Percentiles rank a stretch among this genome's conserved stretches.
Evolutionary conservation across 2,797 vertebrate species (phyloP).

Genomic region (Enteromius paludinosus): DNA sequence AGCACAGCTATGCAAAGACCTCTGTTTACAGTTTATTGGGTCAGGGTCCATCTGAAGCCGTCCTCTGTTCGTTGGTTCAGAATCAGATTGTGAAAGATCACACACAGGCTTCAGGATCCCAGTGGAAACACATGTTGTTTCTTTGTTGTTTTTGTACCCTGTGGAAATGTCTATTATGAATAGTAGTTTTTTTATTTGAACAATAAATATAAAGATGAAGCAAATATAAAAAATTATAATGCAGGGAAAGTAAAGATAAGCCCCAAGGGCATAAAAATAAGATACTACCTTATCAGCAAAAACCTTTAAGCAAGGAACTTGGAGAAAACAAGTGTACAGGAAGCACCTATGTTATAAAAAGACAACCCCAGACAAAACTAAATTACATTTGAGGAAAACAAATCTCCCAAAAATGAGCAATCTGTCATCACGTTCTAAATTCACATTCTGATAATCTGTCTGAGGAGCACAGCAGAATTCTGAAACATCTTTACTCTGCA

Average conservation of each 20-base stretch:
- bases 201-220: conserved; percentile 13
- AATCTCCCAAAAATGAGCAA: background rate
- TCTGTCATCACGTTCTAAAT: background rate
- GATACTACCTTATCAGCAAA: background rate
- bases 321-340: background rate
- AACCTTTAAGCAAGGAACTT: background rate
- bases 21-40: background rate
- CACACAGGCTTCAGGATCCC: conserved; percentile 10
- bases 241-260: conserved; percentile 18
- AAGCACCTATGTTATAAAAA: background rate
- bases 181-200: background rate
- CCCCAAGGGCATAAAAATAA: background rate
- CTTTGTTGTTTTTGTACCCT: conserved; percentile 1
- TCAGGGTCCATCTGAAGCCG: background rate
- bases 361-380: background rate
- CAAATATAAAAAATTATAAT: background rate
- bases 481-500: background rate
- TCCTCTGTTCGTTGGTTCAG: background rate
- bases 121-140: background rate
- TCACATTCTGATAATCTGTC: background rate
- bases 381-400: background rate
- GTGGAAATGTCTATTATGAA: conserved; percentile 11
- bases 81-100: background rate
- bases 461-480: background rate
- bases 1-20: background rate